Evolutionary conservation across 2,113 vertebrate species (phyloP).

Genomic region (Nothocercus nigrocapillus): DNA sequence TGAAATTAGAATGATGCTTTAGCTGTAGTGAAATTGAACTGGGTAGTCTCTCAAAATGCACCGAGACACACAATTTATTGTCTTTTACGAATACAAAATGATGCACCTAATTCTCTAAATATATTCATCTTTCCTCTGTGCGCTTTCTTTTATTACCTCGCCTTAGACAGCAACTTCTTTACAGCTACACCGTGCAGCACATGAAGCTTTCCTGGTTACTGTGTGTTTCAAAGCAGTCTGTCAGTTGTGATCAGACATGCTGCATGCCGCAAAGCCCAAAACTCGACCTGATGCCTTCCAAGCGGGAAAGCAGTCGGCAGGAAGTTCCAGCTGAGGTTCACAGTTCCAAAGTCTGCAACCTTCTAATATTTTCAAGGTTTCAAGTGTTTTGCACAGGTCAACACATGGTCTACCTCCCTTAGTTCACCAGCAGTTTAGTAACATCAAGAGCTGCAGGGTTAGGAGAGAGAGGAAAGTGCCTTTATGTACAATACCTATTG

Average conservation of each 20-base stretch:
- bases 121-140: conserved; percentile 9
- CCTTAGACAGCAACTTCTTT: conserved; percentile 32
- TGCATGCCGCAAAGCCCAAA: conserved; percentile 34
- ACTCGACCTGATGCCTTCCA: conserved; percentile 64
- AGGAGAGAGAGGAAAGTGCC: not conserved
- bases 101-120: conserved; percentile 36
- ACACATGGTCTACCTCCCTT: conserved; percentile 25
- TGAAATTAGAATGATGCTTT: too few relatives aligned
- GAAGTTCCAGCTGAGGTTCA: conserved; percentile 74
- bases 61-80: not conserved
- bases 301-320: conserved; percentile 34
- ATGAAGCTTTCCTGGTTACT: conserved; percentile 60
- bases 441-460: not conserved
- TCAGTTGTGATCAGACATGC: conserved; percentile 77
- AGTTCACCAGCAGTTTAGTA: conserved; percentile 41
- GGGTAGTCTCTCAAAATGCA: not conserved
- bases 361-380: conserved; percentile 70
- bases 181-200: conserved; percentile 58
- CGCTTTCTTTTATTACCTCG: conserved; percentile 48
- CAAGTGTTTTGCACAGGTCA: conserved; percentile 37
- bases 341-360: conserved; percentile 55
- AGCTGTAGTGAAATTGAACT: not conserved
- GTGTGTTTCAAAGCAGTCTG: conserved; percentile 70
- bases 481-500: not conserved
- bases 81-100: conserved; percentile 60